Conservation (phyloP, 2,113 vertebrate species). For the Alethe diademata region DNA sequence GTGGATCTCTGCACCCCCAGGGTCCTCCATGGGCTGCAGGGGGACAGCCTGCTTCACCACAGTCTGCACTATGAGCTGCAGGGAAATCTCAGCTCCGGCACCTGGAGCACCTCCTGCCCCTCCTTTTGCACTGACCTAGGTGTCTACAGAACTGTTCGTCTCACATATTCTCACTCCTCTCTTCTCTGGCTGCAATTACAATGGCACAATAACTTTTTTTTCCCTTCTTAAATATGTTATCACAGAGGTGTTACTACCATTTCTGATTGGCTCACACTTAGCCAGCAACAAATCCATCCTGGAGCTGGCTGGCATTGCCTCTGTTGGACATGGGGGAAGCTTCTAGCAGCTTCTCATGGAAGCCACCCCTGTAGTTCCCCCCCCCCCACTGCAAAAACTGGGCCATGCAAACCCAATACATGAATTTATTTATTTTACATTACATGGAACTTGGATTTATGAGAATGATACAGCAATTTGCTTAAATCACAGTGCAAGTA, state of each 20-base stretch:
- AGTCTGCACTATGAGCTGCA: not conserved
- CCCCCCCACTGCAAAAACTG: accelerated
- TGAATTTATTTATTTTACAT: not conserved
- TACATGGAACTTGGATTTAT: not conserved
- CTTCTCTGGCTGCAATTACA: not conserved
- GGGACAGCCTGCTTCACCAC: not conserved
- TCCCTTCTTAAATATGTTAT: not conserved
- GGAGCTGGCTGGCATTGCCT: not conserved
- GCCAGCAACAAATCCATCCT: not conserved
- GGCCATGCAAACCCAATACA: not conserved
- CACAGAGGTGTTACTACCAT: not conserved
- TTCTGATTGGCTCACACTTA: not conserved
- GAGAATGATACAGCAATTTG: not conserved
- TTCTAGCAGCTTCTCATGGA: not conserved
- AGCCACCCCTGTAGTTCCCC: not conserved
- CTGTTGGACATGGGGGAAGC: not conserved
- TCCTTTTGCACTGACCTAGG: not conserved
- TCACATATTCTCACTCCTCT: not conserved
- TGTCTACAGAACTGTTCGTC: not conserved
- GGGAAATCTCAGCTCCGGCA: not conserved
- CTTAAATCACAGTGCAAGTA: not conserved
- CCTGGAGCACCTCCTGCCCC: not conserved
- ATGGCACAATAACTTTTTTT: not conserved
- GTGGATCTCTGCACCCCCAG: not conserved
- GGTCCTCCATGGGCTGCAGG: not conserved